A percentile compares a stretch with the other conserved stretches of the same genome.
phyloP scores from a whole-genome alignment of 2,113 vertebrate species.

The Cyprinus carpio region DNA sequence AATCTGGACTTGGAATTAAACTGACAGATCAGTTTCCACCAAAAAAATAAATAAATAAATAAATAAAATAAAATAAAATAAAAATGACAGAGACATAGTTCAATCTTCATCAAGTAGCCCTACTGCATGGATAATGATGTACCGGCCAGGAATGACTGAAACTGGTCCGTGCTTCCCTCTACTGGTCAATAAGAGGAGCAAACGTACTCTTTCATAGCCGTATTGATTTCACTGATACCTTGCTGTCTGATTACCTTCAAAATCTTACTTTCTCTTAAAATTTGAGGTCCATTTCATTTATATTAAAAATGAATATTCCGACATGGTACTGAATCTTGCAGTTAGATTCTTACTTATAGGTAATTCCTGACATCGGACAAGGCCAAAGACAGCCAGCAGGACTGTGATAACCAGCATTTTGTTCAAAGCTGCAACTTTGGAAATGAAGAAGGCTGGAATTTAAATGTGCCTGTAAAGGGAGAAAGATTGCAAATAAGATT shows the following conservation, averaged over 20 bases:
- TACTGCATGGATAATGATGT: neutral
- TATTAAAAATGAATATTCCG: neutral
- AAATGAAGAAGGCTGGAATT: conserved; percentile 44
- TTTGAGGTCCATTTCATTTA: neutral
- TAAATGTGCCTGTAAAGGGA: conserved; percentile 65
- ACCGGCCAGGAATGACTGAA: neutral
- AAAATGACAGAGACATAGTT: too few relatives aligned
- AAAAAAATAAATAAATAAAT: neutral
- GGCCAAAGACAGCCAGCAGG: conserved; percentile 64
- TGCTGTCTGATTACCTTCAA: neutral
- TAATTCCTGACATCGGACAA: conserved; percentile 68
- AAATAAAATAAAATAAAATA: neutral
- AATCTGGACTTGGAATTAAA: conserved; percentile 7
- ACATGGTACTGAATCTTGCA: neutral
- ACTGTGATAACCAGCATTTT: conserved; percentile 64
- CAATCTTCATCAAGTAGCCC: neutral
- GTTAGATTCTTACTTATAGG: conserved; percentile 69
- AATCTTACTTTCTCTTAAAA: neutral
- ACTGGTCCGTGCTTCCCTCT: conserved; percentile 65
- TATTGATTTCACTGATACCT: neutral
- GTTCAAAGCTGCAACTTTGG: conserved; percentile 64
- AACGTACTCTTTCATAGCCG: neutral
- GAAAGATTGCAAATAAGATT: neutral
- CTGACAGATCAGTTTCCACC: neutral
- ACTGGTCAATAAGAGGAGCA: conserved; percentile 50